These are phyloP conservation scores for Netelia virgata DNA, from an alignment of 2,888 invertebrate species.

Conservation along the genomic window DNA sequence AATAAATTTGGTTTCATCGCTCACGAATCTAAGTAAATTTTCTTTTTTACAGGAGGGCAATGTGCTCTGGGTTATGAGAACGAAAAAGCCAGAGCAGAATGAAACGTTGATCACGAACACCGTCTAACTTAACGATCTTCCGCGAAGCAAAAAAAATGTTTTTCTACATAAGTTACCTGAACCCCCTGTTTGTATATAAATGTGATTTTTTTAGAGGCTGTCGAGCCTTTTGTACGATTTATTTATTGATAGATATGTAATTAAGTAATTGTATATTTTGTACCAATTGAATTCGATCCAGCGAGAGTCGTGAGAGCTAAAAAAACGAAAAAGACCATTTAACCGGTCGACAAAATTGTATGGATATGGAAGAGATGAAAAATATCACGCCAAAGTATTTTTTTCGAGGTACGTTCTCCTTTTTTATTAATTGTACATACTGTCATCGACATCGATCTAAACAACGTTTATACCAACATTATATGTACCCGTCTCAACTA, in stretches of 20 bases:
- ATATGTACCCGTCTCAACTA: constrained; percentile 56
- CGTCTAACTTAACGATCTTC: constrained; percentile 33
- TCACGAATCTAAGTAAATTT: neutral
- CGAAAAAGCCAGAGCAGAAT: constrained; percentile 65
- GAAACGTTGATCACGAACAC: constrained; percentile 36
- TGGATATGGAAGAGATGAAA: neutral
- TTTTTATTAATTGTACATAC: constrained; percentile 55
- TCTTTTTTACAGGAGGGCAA: constrained; percentile 76
- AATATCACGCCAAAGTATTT: neutral
- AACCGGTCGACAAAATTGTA: neutral
- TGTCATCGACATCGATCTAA: constrained; percentile 62
- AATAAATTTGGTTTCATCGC: neutral
- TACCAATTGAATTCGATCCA: constrained; percentile 33
- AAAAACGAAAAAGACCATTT: neutral
- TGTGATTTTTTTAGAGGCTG: constrained; percentile 51
- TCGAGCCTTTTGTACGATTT: constrained; percentile 53
- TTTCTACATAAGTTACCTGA: constrained; percentile 65
- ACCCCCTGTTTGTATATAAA: constrained; percentile 47
- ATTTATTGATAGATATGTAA: constrained; percentile 58
- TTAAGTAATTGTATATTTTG: constrained; percentile 62
- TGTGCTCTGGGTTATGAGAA: constrained; percentile 79
- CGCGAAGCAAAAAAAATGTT: neutral
- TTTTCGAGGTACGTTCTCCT: constrained; percentile 53
- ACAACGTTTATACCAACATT: constrained; percentile 65
- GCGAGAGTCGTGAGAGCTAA: neutral